Evolutionary conservation across 2,113 vertebrate species (phyloP).

Genomic region (Campylomormyrus numenius): DNA sequence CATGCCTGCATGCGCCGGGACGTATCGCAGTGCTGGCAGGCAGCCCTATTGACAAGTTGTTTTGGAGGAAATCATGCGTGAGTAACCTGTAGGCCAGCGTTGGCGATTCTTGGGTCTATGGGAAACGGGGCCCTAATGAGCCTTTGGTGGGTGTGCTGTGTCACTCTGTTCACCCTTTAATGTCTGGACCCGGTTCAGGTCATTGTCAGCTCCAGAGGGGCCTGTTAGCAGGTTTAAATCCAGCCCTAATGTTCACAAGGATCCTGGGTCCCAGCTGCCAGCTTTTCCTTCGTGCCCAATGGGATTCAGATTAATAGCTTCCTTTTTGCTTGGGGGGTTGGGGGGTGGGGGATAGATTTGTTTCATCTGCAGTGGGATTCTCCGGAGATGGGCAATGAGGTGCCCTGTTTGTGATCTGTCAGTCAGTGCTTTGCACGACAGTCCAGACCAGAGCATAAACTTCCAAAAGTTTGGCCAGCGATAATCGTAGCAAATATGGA

Average conservation of each 20-base stretch:
- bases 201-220: constrained; percentile 28
- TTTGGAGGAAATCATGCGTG: neutral
- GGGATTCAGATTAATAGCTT: constrained; percentile 33
- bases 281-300: neutral
- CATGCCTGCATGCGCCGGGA: neutral
- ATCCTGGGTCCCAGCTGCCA: neutral
- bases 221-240: constrained; percentile 34
- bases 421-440: neutral
- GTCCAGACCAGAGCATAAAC: neutral
- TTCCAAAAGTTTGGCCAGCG: neutral
- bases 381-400: neutral
- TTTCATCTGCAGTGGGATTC: constrained; percentile 21
- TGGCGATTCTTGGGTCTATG: neutral
- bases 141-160: neutral
- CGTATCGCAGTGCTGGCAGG: neutral
- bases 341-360: constrained; percentile 11
- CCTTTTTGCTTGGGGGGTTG: constrained; percentile 14
- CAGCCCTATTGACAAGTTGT: neutral
- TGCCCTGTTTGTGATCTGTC: constrained; percentile 4
- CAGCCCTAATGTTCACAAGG: constrained; percentile 7
- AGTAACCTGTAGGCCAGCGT: neutral
- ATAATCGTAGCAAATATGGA: neutral
- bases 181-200: neutral
- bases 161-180: constrained; percentile 4
- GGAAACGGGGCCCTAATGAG: neutral